Evolutionary conservation across 1,140 invertebrate species (phyloP).

Genomic region (Tenebrio molitor): DNA sequence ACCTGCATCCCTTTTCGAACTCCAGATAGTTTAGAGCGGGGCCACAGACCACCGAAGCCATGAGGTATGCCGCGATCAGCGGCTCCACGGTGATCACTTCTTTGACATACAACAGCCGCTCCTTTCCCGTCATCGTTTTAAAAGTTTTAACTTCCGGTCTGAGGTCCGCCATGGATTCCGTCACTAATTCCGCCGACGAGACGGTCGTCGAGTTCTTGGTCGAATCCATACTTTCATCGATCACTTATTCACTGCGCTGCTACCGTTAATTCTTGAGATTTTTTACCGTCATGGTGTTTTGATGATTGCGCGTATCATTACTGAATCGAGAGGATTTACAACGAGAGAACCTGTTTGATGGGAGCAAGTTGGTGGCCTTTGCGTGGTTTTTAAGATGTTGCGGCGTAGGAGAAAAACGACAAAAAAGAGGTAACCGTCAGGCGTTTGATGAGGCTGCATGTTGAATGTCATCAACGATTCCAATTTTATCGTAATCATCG

Average conservation of each 20-base stretch:
- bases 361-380: constrained; percentile 1
- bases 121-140: constrained; percentile 51
- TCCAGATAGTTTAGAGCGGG: constrained; percentile 59
- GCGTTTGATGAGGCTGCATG: too few relatives aligned
- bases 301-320: not conserved
- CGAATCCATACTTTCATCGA: too few relatives aligned
- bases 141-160: constrained; percentile 54
- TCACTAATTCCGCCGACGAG: constrained; percentile 61
- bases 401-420: constrained; percentile 10
- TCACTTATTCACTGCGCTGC: constrained; percentile 16
- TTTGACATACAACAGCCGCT: constrained; percentile 54
- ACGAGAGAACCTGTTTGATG: constrained; percentile 9
- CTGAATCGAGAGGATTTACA: constrained; percentile 5
- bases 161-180: constrained; percentile 56
- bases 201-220: too few relatives aligned
- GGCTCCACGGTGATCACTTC: constrained; percentile 64
- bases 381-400: not conserved
- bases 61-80: constrained; percentile 58
- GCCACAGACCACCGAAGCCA: constrained; percentile 55
- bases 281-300: not conserved
- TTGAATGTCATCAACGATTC: too few relatives aligned
- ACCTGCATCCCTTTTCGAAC: constrained; percentile 62
- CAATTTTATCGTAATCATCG: too few relatives aligned
- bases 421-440: constrained; percentile 4
- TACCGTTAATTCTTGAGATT: constrained; percentile 23